Percentiles rank a stretch among this genome's conserved stretches.
Evolutionary conservation across 37 sponge, comb jelly and placozoan genomes (phyloP).

Genomic region (Hexactinellida sp.): DNA sequence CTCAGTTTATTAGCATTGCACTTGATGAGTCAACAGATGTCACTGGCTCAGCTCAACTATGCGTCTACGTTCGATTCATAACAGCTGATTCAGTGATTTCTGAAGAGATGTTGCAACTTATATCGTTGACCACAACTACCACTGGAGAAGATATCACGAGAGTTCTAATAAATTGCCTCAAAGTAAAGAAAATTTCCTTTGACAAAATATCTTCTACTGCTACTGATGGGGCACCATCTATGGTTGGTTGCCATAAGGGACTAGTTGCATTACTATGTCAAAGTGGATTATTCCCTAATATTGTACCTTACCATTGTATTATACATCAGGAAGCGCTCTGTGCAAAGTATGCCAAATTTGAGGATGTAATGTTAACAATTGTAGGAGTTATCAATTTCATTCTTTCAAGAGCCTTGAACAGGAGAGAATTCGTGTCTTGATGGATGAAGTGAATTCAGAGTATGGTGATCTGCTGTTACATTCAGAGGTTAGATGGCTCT

Average conservation of each 20-base stretch:
- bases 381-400: background rate
- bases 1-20: background rate
- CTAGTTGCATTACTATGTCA: background rate
- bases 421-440: background rate
- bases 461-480: background rate
- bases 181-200: background rate
- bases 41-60: background rate
- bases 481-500: background rate
- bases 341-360: background rate
- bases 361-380: background rate
- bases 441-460: background rate
- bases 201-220: background rate
- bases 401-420: background rate
- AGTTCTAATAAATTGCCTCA: background rate
- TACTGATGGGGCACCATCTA: background rate
- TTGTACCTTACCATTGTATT: background rate
- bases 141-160: background rate
- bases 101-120: background rate
- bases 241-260: background rate
- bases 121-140: background rate
- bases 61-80: background rate
- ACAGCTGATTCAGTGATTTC: background rate
- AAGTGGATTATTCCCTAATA: background rate
- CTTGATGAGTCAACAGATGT: background rate
- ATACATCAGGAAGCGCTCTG: background rate